These are phyloP conservation scores for Alouatta palliata DNA, from an alignment of 2,113 vertebrate genomes.

Conservation along the genomic window DNA sequence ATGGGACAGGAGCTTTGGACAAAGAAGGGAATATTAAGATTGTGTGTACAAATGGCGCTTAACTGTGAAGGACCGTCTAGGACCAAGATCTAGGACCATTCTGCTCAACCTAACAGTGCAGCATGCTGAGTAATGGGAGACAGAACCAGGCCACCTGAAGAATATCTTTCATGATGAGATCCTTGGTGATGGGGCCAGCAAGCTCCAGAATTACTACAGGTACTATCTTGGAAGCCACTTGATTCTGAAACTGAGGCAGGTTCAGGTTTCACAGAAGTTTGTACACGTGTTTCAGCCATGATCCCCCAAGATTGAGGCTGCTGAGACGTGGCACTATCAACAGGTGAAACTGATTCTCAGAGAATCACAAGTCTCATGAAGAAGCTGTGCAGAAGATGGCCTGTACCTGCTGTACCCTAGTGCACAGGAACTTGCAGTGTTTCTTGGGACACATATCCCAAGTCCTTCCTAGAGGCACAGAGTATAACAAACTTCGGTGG, in stretches of 20 bases:
- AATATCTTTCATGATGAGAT: neutral
- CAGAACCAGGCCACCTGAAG: neutral
- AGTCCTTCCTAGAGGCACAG: neutral
- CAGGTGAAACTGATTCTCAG: conserved; percentile 16
- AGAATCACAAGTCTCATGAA: neutral
- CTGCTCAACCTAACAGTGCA: neutral
- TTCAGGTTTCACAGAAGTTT: neutral
- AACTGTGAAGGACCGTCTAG: conserved; percentile 9
- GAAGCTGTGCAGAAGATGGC: neutral
- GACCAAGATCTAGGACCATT: neutral
- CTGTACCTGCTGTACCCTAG: neutral
- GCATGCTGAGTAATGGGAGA: neutral
- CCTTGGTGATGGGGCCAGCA: neutral
- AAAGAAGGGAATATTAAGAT: neutral
- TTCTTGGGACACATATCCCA: neutral
- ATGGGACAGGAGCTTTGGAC: neutral
- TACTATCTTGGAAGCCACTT: conserved; percentile 23
- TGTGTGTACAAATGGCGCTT: neutral
- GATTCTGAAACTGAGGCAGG: conserved; percentile 45
- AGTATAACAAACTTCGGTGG: neutral
- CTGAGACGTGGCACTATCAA: neutral
- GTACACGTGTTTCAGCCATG: neutral
- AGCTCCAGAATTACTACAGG: conserved; percentile 39
- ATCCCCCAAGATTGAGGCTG: neutral
- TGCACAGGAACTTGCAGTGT: neutral